A percentile compares a stretch with the other conserved stretches of the same genome.
These are phyloP conservation scores for Euspilapteryx auroguttella DNA, from an alignment of 2,888 invertebrate genomes.

Conservation along the genomic window DNA sequence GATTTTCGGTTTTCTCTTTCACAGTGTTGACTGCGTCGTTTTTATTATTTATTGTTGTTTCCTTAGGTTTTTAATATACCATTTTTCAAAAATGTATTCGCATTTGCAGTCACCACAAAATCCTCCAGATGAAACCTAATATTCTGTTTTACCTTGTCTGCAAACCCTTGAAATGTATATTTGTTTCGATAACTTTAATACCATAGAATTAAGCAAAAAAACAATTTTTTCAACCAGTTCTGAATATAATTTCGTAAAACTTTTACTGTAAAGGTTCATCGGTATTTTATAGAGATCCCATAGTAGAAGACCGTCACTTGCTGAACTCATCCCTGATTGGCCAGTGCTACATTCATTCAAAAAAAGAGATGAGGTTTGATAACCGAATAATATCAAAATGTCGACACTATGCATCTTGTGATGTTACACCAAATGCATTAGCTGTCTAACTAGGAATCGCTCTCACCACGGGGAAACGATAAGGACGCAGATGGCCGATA, in stretches of 20 bases:
- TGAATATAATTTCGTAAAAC: slow-evolving; percentile 4
- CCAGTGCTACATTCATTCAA: slow-evolving; percentile 84
- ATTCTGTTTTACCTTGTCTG: too few species aligned
- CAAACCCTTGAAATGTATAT: too few species aligned
- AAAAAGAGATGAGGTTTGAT: slow-evolving; percentile 84
- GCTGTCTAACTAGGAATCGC: slow-evolving; percentile 20
- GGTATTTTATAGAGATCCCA: slow-evolving; percentile 56
- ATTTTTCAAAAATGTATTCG: too few species aligned
- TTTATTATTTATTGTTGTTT: too few species aligned
- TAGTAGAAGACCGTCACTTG: slow-evolving; percentile 83
- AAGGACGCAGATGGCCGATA: too few species aligned
- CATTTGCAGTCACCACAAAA: too few species aligned
- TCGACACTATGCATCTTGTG: slow-evolving; percentile 48
- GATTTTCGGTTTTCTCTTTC: slow-evolving; percentile 42
- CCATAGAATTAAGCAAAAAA: too few species aligned
- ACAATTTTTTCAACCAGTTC: too few species aligned
- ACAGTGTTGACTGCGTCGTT: slow-evolving; percentile 10
- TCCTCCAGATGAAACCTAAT: too few species aligned
- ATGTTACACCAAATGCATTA: slow-evolving; percentile 38
- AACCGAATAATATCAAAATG: slow-evolving; percentile 24
- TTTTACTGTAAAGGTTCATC: slow-evolving; percentile 29
- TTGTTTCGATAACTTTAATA: too few species aligned
- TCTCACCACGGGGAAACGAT: neutral
- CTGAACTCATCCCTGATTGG: slow-evolving; percentile 97
- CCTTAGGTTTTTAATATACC: too few species aligned